Evolutionary conservation across 2,797 vertebrate genomes (phyloP).

Genomic region (Lates japonicus): DNA sequence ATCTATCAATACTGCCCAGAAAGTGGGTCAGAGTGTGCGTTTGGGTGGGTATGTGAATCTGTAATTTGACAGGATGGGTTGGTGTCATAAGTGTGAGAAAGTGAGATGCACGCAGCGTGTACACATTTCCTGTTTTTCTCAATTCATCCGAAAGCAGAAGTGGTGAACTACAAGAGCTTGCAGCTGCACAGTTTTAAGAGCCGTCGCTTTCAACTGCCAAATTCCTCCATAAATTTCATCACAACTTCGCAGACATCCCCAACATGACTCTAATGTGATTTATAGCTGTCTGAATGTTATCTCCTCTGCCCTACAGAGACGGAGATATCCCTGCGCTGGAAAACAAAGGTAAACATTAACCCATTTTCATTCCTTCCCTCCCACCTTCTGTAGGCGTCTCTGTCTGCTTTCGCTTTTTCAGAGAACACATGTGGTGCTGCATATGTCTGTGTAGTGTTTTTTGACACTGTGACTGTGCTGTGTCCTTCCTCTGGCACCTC

Average conservation of each 20-base stretch:
- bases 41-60: conserved; percentile 21
- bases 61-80: conserved; percentile 2
- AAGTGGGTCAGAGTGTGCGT: conserved; percentile 17
- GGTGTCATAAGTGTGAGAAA: conserved; percentile 21
- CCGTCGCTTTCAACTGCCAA: neutral
- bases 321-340: conserved; percentile 69
- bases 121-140: conserved; percentile 68
- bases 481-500: neutral
- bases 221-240: conserved; percentile 3
- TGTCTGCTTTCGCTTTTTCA: conserved; percentile 25
- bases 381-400: neutral
- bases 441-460: conserved; percentile 14
- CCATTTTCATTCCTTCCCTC: conserved; percentile 2
- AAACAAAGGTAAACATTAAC: conserved; percentile 77
- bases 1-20: conserved; percentile 4
- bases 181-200: conserved; percentile 34
- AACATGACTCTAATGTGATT: neutral
- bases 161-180: conserved; percentile 8
- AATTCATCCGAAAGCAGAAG: conserved; percentile 49
- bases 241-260: neutral
- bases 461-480: neutral
- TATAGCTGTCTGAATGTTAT: conserved; percentile 34
- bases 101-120: conserved; percentile 14
- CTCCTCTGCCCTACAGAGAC: conserved; percentile 69
- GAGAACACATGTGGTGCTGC: neutral